These are phyloP conservation scores for Tricholaema leucomelas DNA, from an alignment of 2,113 vertebrate species.

Conservation along the genomic window DNA sequence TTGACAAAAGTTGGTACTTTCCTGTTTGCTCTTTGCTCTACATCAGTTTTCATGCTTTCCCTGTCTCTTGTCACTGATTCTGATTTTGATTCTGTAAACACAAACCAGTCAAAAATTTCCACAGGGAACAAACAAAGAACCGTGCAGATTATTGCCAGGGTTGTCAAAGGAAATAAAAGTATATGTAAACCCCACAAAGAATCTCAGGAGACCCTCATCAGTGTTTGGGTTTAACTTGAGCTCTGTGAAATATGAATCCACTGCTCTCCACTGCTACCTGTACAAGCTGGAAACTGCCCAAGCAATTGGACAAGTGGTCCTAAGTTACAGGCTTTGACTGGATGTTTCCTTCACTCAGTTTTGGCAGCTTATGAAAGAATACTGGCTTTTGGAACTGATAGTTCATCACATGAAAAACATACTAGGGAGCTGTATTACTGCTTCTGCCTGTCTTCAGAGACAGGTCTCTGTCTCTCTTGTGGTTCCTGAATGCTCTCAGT, in stretches of 20 bases:
- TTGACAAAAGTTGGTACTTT: not conserved
- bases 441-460: slow-evolving; percentile 21
- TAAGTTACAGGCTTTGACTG: slow-evolving; percentile 23
- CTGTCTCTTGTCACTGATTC: not conserved
- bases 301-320: slow-evolving; percentile 23
- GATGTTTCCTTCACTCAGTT: slow-evolving; percentile 42
- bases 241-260: slow-evolving; percentile 33
- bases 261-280: slow-evolving; percentile 37
- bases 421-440: slow-evolving; percentile 3
- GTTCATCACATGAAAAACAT: slow-evolving; percentile 23
- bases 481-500: slow-evolving; percentile 19
- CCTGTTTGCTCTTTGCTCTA: not conserved
- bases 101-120: slow-evolving; percentile 1
- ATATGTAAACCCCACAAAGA: not conserved
- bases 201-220: slow-evolving; percentile 1
- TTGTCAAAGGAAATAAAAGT: not conserved
- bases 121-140: not conserved
- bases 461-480: not conserved
- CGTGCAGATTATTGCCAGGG: not conserved
- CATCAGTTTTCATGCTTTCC: not conserved
- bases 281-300: slow-evolving; percentile 31
- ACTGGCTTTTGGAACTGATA: slow-evolving; percentile 2
- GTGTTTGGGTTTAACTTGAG: slow-evolving; percentile 12
- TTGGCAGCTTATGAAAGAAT: slow-evolving; percentile 41
- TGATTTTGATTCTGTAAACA: slow-evolving; percentile 14